phyloP scores from a whole-genome alignment of 2,888 invertebrate genomes.

The Odontocerum albicorne region DNA sequence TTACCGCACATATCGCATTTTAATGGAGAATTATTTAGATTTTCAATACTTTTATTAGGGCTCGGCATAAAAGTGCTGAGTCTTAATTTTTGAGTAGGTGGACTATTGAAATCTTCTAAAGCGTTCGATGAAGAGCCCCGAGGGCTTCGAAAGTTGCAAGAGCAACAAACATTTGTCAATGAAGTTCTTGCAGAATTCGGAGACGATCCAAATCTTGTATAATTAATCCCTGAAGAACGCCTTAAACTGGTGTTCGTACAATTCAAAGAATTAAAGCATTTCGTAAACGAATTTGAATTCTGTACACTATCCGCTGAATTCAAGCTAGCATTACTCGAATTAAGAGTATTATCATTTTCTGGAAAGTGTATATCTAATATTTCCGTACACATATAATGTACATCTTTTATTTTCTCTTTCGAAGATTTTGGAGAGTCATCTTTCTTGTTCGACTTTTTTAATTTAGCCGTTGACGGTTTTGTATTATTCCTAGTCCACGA shows the following conservation, averaged over 20 bases:
- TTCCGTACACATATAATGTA: conserved; percentile 56
- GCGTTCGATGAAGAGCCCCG: conserved; percentile 11
- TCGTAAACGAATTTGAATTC: conserved; percentile 41
- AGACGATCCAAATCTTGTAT: conserved; percentile 45
- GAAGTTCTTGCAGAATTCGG: conserved; percentile 38
- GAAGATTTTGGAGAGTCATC: conserved; percentile 27
- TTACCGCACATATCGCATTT: conserved; percentile 5
- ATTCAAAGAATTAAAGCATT: conserved; percentile 52
- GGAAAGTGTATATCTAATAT: conserved; percentile 46
- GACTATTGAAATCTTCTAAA: conserved; percentile 14
- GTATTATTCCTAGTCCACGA: conserved; percentile 41
- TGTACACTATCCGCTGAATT: conserved; percentile 40
- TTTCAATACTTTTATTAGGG: conserved; percentile 22
- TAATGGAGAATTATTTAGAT: conserved; percentile 2
- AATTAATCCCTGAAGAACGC: conserved; percentile 50
- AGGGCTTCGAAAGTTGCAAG: conserved; percentile 40
- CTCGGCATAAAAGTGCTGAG: conserved; percentile 28
- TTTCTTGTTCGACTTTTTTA: conserved; percentile 37
- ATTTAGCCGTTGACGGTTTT: conserved; percentile 41
- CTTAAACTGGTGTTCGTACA: conserved; percentile 45
- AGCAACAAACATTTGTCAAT: conserved; percentile 40
- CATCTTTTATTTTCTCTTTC: conserved; percentile 45
- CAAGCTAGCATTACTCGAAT: conserved; percentile 29
- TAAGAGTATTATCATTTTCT: conserved; percentile 20
- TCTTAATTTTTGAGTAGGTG: conserved; percentile 9